A percentile compares a stretch with the other conserved stretches of the same genome.
Conservation (phyloP, 2,888 invertebrate species). For the Leptopilina drosophilae region DNA sequence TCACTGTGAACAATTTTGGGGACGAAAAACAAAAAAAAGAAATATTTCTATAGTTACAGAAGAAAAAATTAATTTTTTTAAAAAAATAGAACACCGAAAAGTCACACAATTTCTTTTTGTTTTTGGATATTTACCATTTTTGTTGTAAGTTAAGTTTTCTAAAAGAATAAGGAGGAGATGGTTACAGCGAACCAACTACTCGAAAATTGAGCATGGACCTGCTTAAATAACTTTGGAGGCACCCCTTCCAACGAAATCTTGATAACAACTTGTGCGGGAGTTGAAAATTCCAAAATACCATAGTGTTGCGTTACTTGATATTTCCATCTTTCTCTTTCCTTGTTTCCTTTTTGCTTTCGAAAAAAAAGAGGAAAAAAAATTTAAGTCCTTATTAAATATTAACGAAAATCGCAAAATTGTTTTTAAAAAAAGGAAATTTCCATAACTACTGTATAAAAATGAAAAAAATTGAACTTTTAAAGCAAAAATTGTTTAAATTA, state of each 20-base stretch:
- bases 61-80: neutral
- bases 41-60: neutral
- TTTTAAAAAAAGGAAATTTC: neutral
- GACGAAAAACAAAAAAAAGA: too few relatives aligned
- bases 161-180: slow-evolving; percentile 67
- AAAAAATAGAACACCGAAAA: neutral
- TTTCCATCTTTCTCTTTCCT: neutral
- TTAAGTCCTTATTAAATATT: neutral
- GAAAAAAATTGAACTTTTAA: too few relatives aligned
- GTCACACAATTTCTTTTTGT: slow-evolving; percentile 9
- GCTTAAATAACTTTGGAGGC: slow-evolving; percentile 74
- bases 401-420: neutral
- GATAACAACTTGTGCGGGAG: slow-evolving; percentile 60
- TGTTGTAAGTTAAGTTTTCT: slow-evolving; percentile 67
- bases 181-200: slow-evolving; percentile 76
- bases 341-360: too few relatives aligned
- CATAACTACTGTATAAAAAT: too few relatives aligned
- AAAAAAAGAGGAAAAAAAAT: neutral
- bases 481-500: too few relatives aligned
- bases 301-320: neutral
- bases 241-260: slow-evolving; percentile 67
- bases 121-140: slow-evolving; percentile 69
- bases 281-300: slow-evolving; percentile 4
- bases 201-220: slow-evolving; percentile 73
- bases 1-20: neutral